Conservation (phyloP, 1,140 invertebrate genomes). For the Nixonia krombeini region DNA sequence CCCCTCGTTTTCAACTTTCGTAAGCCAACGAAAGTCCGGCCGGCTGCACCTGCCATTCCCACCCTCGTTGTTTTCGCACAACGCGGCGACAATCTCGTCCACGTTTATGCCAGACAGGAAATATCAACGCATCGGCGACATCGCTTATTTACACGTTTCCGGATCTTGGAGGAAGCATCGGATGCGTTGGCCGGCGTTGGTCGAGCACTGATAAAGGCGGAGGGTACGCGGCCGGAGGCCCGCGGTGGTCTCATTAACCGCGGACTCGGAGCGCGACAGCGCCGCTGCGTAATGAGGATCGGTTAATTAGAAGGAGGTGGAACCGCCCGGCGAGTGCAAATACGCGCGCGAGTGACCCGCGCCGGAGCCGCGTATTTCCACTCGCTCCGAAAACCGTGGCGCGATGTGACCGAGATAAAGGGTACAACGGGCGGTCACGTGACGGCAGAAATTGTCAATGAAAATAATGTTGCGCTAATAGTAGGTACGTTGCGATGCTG, state of each 20-base stretch:
- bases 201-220: not conserved
- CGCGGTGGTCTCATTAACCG: conserved; percentile 68
- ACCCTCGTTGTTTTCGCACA: too few relatives aligned
- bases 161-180: too few relatives aligned
- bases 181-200: not conserved
- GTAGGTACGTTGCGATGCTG: too few relatives aligned
- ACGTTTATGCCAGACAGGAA: too few relatives aligned
- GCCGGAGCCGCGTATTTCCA: not conserved
- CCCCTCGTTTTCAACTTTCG: too few relatives aligned
- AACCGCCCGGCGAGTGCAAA: conserved; percentile 1
- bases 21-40: too few relatives aligned
- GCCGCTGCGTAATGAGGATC: conserved; percentile 66
- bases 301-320: conserved; percentile 63
- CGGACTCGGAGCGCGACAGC: conserved; percentile 44
- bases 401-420: not conserved
- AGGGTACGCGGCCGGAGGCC: conserved; percentile 28
- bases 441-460: too few relatives aligned
- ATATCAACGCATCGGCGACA: too few relatives aligned
- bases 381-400: not conserved
- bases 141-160: too few relatives aligned
- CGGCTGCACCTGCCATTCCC: too few relatives aligned
- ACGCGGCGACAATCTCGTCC: too few relatives aligned
- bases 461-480: too few relatives aligned
- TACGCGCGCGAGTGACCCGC: not conserved
- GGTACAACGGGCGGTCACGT: not conserved